phyloP scores from a whole-genome alignment of 2,888 invertebrate genomes.

The Eupithecia pulchellata region DNA sequence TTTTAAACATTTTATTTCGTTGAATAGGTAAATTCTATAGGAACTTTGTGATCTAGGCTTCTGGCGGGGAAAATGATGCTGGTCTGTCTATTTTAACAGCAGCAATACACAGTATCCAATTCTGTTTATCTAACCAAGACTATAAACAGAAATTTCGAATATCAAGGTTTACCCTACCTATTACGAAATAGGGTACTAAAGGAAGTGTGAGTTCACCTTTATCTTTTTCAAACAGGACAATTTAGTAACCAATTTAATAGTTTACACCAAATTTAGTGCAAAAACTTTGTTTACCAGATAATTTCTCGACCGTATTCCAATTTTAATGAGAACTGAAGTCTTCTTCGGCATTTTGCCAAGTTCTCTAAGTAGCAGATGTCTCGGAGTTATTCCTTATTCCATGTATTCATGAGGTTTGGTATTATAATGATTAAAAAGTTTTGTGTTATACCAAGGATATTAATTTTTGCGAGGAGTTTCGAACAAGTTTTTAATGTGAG shows the following conservation, averaged over 20 bases:
- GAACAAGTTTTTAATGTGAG: not conserved
- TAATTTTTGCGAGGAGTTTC: not conserved
- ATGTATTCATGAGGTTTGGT: constrained; percentile 31
- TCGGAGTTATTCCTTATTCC: constrained; percentile 31
- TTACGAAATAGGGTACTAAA: not conserved
- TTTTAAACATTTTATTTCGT: not conserved
- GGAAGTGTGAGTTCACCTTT: not conserved
- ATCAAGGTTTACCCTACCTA: not conserved
- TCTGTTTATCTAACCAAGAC: not conserved
- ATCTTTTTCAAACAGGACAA: not conserved
- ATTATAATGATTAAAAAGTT: constrained; percentile 16
- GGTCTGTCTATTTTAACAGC: not conserved
- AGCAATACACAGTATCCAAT: not conserved
- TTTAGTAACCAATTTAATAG: not conserved
- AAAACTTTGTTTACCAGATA: constrained; percentile 22
- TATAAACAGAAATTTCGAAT: not conserved
- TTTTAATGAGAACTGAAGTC: constrained; percentile 28
- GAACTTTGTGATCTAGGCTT: not conserved
- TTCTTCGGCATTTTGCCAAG: constrained; percentile 29
- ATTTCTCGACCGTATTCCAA: constrained; percentile 21
- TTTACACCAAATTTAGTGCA: not conserved
- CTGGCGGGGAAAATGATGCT: not conserved
- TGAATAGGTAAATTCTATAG: not conserved
- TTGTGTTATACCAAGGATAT: constrained; percentile 2
- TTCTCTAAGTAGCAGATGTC: constrained; percentile 35